These are phyloP conservation scores for Pheosia tremula DNA, from an alignment of 2,888 invertebrate genomes.

Conservation along the genomic window DNA sequence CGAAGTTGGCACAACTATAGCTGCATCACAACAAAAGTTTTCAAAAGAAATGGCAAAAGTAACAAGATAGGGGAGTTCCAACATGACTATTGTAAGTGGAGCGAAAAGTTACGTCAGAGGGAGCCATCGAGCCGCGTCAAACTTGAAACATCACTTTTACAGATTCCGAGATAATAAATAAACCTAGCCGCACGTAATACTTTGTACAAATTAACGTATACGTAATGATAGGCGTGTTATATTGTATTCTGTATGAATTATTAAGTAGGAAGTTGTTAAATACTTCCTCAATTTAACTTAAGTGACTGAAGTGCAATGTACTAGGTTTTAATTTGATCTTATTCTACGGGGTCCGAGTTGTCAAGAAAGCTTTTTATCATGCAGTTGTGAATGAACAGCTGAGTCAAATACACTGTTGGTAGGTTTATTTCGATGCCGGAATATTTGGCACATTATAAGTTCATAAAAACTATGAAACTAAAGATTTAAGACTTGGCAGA, in stretches of 20 bases:
- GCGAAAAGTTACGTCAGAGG: constrained; percentile 33
- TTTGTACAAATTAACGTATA: constrained; percentile 26
- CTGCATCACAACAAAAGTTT: constrained; percentile 18
- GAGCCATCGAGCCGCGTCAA: constrained; percentile 28
- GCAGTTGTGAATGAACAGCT: no score
- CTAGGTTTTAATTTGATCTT: constrained; percentile 21
- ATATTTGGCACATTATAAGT: no score
- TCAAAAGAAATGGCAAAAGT: constrained; percentile 26
- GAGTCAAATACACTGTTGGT: no score
- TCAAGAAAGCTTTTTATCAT: neutral
- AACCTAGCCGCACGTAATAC: constrained; percentile 23
- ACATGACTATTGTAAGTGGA: constrained; percentile 30
- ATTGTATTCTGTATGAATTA: constrained; percentile 16
- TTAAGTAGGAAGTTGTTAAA: constrained; percentile 34
- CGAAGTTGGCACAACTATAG: neutral
- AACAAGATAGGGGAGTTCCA: constrained; percentile 20
- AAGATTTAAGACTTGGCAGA: no score
- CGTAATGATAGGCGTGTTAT: constrained; percentile 19
- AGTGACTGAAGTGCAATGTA: constrained; percentile 1
- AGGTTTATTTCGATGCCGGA: no score
- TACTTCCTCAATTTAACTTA: constrained; percentile 32
- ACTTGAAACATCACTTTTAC: constrained; percentile 21
- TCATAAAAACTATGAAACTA: no score
- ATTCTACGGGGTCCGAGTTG: constrained; percentile 16
- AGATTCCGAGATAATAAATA: constrained; percentile 31